Base-by-base conservation (phyloP, 2,113 vertebrate genomes). In the Pao palembangensis region DNA sequence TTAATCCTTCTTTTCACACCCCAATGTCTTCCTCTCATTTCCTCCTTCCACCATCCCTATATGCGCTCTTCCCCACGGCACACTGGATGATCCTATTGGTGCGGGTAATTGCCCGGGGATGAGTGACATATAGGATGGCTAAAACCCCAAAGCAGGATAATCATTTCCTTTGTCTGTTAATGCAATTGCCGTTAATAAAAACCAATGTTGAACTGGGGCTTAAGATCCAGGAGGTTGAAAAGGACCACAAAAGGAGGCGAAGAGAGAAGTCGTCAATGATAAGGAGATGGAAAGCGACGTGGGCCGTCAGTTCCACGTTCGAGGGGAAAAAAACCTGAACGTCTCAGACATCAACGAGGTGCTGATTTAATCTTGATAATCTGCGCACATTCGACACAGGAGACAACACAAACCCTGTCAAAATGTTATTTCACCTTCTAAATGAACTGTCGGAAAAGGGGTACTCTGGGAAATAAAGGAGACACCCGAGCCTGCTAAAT, bases 61-160 rank as follows among this genome's bases (percentile, higher is more conserved):
- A 67, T 64, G 54, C 57, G 41, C 62, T 65, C 60, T 71, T 59
- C 56, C 63, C 59, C 63, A 60, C 71, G 49, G 8, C 61, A 57
- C 57, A 62, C 38, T 61, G 18, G 34, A 38, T 38, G 34, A 38
- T 38, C 34, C 38, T 67, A 67, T 53, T 72, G 71, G 76, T 65
- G 7, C 55, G 68, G 67, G 64, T 82, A 81, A 88, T 81, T 78
- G 77, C 79, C 73, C 73, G 53, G 68, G 70, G 84, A 78, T 84
- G 81, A 87, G 63, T 82, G 83, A 88, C 79, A 68, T 49, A 57
- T 61, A 67, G 57, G 77, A 69, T 20, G 64, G 57, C 65, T 65
- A 28, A 55, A 51, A 66, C 73, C 62, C 82, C 65, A 60, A 75
- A 64, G 64, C 68, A 23, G 42, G 78, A 81, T 82, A 84, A 67